Conservation (phyloP, 2,113 vertebrate genomes). For the Tauraco erythrolophus region DNA sequence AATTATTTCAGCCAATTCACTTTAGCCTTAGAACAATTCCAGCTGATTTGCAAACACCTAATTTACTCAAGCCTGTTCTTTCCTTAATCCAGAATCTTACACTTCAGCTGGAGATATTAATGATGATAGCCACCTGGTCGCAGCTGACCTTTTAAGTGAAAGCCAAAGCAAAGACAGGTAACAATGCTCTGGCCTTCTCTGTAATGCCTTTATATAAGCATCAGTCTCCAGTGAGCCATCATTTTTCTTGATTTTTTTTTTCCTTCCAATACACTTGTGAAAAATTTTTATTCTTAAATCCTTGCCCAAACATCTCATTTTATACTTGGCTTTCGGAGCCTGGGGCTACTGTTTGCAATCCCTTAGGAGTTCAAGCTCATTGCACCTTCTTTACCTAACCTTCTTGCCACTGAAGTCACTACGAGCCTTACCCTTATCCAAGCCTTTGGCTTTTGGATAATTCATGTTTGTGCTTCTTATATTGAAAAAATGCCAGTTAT, state of each 20-base stretch:
- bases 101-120: background rate
- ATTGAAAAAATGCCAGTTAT: background rate
- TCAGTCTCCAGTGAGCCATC: background rate
- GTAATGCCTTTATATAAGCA: background rate
- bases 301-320: background rate
- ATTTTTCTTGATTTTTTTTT: background rate
- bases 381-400: background rate
- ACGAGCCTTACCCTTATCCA: background rate
- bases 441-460: background rate
- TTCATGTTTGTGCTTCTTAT: background rate
- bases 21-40: background rate
- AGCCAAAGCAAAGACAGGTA: background rate
- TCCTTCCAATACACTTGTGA: background rate
- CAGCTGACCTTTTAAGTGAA: background rate
- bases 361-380: background rate
- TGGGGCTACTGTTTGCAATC: fast-evolving
- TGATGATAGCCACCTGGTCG: background rate
- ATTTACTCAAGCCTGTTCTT: background rate
- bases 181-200: background rate
- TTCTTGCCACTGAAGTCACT: background rate
- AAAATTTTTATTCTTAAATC: background rate
- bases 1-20: background rate
- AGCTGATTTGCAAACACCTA: background rate
- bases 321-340: background rate
- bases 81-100: background rate